These are phyloP conservation scores for Aphidoletes aphidimyza DNA, from an alignment of 2,888 invertebrate species.

Conservation along the genomic window DNA sequence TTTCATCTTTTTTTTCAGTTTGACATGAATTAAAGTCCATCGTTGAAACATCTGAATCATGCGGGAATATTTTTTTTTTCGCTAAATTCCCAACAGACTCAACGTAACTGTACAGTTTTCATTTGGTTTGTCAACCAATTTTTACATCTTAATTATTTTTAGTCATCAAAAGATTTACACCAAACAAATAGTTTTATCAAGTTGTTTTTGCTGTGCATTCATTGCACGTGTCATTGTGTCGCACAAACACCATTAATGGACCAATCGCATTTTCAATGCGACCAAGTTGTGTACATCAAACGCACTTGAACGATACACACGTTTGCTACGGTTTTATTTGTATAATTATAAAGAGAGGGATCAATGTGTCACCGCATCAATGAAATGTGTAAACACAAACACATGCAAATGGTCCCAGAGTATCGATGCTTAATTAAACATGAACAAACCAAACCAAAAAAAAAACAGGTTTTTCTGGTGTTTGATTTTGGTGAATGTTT, in stretches of 20 bases:
- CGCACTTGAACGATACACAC: conserved; percentile 1
- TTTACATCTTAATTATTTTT: no score
- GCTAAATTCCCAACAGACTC: no score
- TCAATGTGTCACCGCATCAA: conserved; percentile 14
- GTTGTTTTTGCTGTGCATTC: background rate
- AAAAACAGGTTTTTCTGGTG: background rate
- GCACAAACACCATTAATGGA: background rate
- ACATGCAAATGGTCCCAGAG: background rate
- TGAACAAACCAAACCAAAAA: background rate
- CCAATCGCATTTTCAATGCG: background rate
- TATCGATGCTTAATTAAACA: conserved; percentile 18
- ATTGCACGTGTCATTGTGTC: background rate
- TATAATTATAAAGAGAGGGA: background rate
- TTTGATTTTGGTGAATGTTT: background rate
- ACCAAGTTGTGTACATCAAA: background rate
- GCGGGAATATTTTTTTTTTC: no score
- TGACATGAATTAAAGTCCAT: no score
- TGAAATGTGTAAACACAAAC: background rate
- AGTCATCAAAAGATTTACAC: background rate
- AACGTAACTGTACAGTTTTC: background rate
- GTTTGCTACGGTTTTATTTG: background rate
- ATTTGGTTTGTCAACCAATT: background rate
- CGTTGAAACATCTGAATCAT: no score
- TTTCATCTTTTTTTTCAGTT: no score
- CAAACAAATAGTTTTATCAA: background rate